phyloP scores from a whole-genome alignment of 1,140 invertebrate genomes.

The Tyrophagus putrescentiae region DNA sequence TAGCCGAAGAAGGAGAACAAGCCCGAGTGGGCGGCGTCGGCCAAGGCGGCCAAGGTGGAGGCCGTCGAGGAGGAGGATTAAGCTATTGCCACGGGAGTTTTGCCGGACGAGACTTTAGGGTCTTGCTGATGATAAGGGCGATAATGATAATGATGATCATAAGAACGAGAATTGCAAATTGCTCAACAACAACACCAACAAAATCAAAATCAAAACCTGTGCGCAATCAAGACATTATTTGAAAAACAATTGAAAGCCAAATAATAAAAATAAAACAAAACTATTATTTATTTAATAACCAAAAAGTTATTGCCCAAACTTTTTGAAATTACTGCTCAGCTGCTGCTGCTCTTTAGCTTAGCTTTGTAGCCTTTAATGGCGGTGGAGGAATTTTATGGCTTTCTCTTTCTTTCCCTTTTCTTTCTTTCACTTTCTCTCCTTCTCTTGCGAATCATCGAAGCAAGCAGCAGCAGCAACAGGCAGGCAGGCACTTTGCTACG shows the following conservation, averaged over 20 bases:
- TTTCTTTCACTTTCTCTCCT: too few species aligned
- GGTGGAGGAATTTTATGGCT: slow-evolving; percentile 4
- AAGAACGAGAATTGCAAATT: background rate
- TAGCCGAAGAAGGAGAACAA: slow-evolving; percentile 5
- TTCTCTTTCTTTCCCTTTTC: too few species aligned
- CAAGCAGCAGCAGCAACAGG: too few species aligned
- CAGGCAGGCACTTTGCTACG: too few species aligned
- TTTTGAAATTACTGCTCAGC: background rate
- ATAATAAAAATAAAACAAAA: background rate
- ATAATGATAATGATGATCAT: background rate
- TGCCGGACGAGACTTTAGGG: background rate
- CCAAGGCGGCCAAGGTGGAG: background rate
- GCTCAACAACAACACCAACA: background rate
- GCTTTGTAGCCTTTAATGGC: background rate
- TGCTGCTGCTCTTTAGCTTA: background rate
- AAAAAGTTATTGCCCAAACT: too few species aligned
- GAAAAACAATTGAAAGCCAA: too few species aligned
- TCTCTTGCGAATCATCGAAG: too few species aligned
- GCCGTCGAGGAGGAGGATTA: background rate
- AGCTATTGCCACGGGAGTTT: too few species aligned
- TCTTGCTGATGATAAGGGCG: background rate
- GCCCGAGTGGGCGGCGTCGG: slow-evolving; percentile 14
- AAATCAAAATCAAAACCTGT: slow-evolving; percentile 8
- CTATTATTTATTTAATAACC: too few species aligned
- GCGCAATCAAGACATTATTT: too few species aligned